Conservation (phyloP, 2,888 invertebrate species). For the Neocrepidodera transversa region DNA sequence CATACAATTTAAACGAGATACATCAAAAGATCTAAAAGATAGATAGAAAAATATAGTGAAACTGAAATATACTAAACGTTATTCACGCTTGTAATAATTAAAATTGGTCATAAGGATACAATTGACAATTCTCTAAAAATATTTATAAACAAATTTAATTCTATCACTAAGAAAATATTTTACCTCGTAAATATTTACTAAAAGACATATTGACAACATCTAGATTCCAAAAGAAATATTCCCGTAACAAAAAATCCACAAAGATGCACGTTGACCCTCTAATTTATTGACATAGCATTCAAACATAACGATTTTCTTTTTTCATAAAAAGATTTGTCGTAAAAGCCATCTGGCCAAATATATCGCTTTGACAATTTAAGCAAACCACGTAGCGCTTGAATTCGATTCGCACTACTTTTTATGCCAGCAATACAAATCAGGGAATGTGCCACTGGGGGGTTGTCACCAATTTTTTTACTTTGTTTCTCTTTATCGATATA, state of each 20-base stretch:
- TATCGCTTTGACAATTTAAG: slow-evolving; percentile 19
- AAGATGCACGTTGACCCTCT: slow-evolving; percentile 8
- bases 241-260: slow-evolving; percentile 1
- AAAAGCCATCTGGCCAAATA: slow-evolving; percentile 15
- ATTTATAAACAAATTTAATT: too few relatives aligned
- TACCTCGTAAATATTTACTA: neutral
- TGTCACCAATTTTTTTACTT: too few relatives aligned
- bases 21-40: too few relatives aligned
- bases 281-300: slow-evolving; percentile 20
- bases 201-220: neutral
- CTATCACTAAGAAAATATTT: too few relatives aligned
- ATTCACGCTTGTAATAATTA: too few relatives aligned
- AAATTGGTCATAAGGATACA: too few relatives aligned
- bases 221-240: slow-evolving; percentile 9
- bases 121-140: too few relatives aligned
- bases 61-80: too few relatives aligned
- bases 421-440: neutral
- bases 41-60: too few relatives aligned
- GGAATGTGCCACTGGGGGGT: neutral
- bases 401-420: slow-evolving; percentile 14
- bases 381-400: slow-evolving; percentile 17
- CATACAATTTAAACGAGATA: too few relatives aligned
- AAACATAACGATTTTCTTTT: slow-evolving; percentile 17
- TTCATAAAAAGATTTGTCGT: slow-evolving; percentile 15
- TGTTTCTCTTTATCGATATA: too few relatives aligned